These are phyloP conservation scores for Harlomillsia oculata DNA, from an alignment of 1,140 invertebrate species.

Conservation along the genomic window DNA sequence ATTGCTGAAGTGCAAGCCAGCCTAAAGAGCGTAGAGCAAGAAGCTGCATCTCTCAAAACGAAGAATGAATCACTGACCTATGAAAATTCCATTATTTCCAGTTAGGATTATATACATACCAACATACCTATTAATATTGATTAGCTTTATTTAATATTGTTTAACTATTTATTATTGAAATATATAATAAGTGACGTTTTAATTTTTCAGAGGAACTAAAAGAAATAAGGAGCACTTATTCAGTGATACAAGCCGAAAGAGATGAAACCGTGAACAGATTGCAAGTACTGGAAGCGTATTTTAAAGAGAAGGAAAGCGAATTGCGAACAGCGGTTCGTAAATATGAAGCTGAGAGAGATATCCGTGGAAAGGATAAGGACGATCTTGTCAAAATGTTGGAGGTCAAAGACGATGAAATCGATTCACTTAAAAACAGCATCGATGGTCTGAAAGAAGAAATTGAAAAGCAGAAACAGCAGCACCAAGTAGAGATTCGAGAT, in stretches of 20 bases:
- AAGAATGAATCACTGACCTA: constrained; percentile 18
- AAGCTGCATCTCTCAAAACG: constrained; percentile 12
- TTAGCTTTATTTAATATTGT: neutral
- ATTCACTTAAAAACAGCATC: constrained; percentile 15
- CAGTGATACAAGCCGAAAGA: constrained; percentile 10
- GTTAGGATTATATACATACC: neutral
- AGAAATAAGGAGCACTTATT: neutral
- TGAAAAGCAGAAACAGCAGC: constrained; percentile 27
- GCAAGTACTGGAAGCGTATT: constrained; percentile 29
- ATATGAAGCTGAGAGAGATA: constrained; percentile 21
- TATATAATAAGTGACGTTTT: too few relatives aligned
- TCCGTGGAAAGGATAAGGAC: constrained; percentile 30
- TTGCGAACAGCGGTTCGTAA: constrained; percentile 25
- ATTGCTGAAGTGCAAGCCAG: constrained; percentile 27
- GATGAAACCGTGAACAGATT: constrained; percentile 28
- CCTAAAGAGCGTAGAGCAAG: constrained; percentile 14
- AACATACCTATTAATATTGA: neutral
- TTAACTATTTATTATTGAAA: neutral
- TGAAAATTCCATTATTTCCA: constrained; percentile 16
- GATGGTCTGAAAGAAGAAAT: constrained; percentile 28
- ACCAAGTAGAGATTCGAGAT: constrained; percentile 28
- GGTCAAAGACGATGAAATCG: constrained; percentile 25
- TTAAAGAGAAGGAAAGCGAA: constrained; percentile 34
- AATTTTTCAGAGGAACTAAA: constrained; percentile 11
- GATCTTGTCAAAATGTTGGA: constrained; percentile 29